Base-by-base conservation (phyloP, 2,888 invertebrate species). In the Linnaemya tessellans region DNA sequence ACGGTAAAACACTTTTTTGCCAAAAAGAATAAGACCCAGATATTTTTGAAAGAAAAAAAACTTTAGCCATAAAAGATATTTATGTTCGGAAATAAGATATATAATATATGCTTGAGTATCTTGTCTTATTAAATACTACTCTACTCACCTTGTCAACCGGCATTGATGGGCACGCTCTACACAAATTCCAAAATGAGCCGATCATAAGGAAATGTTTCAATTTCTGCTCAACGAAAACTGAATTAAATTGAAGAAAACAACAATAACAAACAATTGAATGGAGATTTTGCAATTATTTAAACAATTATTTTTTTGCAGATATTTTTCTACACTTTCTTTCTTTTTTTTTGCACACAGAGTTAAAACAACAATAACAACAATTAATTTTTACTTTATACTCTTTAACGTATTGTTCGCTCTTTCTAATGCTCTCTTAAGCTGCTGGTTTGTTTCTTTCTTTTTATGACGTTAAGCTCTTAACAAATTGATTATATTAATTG, bases 141-240 rank as follows among this genome's bases (percentile, higher is more conserved):
- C n/a, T 84, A 90, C 94, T 94, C 94, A 98, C 98, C 97, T 97
- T 97, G 95, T 97, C 98, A 93, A 97, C 96, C 93, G 97, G 97
- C 97, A 97, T 97, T 94, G 97, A 97, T 93, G 97, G 98, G 95
- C 98, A 98, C 95, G 97, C 97, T 94, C 97, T 96, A 94, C 98
- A 98, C 94, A 98, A 94, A 94, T 97, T 98, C 97, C 97, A 97
- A 95, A 98, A 97, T 95, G 97, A 97, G 94, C 97, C 97, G 95
- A 98, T 97, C 98, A 98, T 98, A 94, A 94, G 94, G 94, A 92
- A 91, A 88, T 89, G 89, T 89, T 92, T 90, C 89, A 75, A 78
- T 83, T 77, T 83, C 87, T 64, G 87, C 79, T 80, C 77, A 84
- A 86, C 80, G 77, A 80, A 64, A 84, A 82, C 82, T 82, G 80